A percentile compares a stretch with the other conserved stretches of the same genome.
Conservation (phyloP, 1,140 invertebrate genomes). For the Phymastichus coffea region DNA sequence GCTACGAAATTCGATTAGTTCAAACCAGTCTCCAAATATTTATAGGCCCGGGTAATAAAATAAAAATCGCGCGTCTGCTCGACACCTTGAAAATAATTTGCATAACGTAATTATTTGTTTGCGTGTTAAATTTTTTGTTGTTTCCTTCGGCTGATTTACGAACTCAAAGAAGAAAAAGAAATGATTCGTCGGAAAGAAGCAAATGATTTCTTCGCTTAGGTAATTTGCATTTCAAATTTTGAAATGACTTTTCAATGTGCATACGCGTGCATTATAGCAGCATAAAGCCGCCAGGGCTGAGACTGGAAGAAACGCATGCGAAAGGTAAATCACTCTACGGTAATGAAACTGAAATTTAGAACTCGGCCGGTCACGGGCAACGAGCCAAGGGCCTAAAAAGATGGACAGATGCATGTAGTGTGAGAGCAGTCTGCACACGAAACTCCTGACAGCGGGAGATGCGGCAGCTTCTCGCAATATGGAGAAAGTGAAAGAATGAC, state of each 20-base stretch:
- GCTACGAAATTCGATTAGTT: not conserved
- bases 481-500: not conserved
- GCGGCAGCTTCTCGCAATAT: not conserved
- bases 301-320: not conserved
- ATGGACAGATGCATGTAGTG: not conserved
- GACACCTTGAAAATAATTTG: conserved; percentile 1
- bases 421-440: not conserved
- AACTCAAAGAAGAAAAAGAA: not conserved
- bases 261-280: not conserved
- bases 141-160: conserved; percentile 21
- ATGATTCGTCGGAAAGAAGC: not conserved
- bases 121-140: not conserved
- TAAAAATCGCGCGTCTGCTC: not conserved
- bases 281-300: not conserved
- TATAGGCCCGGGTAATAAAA: conserved; percentile 18
- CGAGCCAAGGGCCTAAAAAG: not conserved
- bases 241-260: conserved; percentile 26
- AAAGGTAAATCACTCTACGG: conserved; percentile 19
- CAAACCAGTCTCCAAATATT: conserved; percentile 1
- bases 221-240: conserved; percentile 26
- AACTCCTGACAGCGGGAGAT: conserved; percentile 2
- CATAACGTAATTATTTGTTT: conserved; percentile 19
- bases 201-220: conserved; percentile 1
- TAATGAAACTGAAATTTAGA: conserved; percentile 27
- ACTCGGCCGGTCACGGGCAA: not conserved